Percentiles rank a stretch among this genome's conserved stretches.
phyloP scores from a whole-genome alignment of 2,888 invertebrate genomes.

The Microctonus brassicae region DNA sequence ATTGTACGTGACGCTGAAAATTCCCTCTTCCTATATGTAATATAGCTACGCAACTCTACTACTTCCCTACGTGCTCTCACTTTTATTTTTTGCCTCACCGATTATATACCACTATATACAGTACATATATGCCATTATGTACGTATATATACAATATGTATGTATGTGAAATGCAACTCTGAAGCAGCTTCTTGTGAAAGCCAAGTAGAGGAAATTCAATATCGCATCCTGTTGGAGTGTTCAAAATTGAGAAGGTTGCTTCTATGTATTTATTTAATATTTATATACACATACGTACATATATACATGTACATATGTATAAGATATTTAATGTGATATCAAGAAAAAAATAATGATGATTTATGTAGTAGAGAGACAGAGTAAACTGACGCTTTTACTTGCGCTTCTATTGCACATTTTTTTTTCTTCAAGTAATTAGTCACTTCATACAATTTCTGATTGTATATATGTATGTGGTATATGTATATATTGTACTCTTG shows the following conservation, averaged over 20 bases:
- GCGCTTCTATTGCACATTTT: background rate
- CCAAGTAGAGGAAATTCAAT: constrained; percentile 19
- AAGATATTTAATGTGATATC: background rate
- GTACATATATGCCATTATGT: background rate
- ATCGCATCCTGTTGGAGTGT: background rate
- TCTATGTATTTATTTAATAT: background rate
- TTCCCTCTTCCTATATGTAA: background rate
- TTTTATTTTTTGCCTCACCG: background rate
- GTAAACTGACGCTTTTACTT: background rate
- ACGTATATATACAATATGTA: background rate
- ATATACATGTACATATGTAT: too few species aligned
- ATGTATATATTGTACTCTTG: background rate
- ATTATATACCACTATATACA: background rate
- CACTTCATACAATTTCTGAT: background rate
- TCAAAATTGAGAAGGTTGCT: constrained; percentile 4
- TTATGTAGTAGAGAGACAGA: background rate
- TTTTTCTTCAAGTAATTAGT: constrained; percentile 13
- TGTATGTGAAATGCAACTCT: background rate
- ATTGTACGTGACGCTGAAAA: background rate
- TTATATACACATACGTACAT: background rate
- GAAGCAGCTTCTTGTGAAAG: constrained; percentile 12
- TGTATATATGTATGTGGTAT: background rate
- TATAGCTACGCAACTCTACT: background rate
- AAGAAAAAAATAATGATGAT: background rate
- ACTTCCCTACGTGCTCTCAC: background rate